phyloP scores from a whole-genome alignment of 2,888 invertebrate genomes.

The Melanargia galathea region DNA sequence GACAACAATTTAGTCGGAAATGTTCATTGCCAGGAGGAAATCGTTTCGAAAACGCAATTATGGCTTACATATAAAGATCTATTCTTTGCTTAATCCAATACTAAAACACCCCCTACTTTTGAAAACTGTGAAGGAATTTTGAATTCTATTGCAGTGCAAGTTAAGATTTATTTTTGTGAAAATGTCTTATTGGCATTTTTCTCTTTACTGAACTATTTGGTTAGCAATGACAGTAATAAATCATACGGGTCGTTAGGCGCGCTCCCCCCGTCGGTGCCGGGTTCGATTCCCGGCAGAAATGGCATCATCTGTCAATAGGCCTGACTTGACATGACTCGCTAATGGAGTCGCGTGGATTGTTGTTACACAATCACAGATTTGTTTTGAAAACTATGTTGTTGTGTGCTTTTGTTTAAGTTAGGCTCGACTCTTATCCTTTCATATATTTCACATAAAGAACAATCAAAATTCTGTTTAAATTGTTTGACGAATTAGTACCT shows the following conservation, averaged over 20 bases:
- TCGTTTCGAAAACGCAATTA: conserved; percentile 69
- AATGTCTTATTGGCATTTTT: conserved; percentile 53
- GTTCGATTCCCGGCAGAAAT: conserved; percentile 80
- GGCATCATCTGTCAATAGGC: conserved; percentile 81
- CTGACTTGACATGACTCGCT: conserved; percentile 78
- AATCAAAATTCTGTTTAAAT: no score
- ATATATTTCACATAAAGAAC: no score
- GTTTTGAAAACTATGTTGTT: not conserved
- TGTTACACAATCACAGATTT: conserved; percentile 48
- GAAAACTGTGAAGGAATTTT: conserved; percentile 31
- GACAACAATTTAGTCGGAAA: conserved; percentile 32
- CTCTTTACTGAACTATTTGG: conserved; percentile 54
- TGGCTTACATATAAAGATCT: conserved; percentile 56
- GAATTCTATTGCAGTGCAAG: not conserved
- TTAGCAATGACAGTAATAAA: conserved; percentile 80
- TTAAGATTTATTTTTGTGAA: conserved; percentile 41
- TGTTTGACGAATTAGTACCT: no score
- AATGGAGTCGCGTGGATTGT: conserved; percentile 74
- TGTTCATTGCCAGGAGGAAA: conserved; percentile 55
- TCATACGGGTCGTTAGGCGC: conserved; percentile 81
- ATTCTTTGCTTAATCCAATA: conserved; percentile 42
- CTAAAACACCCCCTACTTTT: conserved; percentile 40
- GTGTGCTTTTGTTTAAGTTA: not conserved
- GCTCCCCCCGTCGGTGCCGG: conserved; percentile 69
- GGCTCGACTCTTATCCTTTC: not conserved